A percentile compares a stretch with the other conserved stretches of the same genome.
Conservation (phyloP, 2,797 vertebrate genomes). For the Microhierax caerulescens region DNA sequence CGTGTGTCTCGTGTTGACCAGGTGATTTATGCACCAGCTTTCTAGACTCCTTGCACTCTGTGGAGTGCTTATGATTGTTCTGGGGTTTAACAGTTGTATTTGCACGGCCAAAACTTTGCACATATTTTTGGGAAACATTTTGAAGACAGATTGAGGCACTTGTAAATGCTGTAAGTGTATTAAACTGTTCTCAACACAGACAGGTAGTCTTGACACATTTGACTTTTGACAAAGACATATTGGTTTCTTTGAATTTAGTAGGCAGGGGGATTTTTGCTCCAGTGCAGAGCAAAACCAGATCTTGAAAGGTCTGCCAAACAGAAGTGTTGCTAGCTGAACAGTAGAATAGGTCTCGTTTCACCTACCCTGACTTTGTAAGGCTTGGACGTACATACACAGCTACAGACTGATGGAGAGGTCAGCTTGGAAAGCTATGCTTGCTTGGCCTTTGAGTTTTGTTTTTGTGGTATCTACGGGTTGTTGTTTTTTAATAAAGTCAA, state of each 20-base stretch:
- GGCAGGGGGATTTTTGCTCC: neutral
- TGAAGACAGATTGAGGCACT: neutral
- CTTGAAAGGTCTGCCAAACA: neutral
- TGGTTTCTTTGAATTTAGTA: neutral
- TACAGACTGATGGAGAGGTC: neutral
- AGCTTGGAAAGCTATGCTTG: neutral
- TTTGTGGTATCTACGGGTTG: neutral
- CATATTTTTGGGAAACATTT: neutral
- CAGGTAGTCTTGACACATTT: neutral
- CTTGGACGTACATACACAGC: neutral
- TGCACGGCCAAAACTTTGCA: neutral
- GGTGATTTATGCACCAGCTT: neutral
- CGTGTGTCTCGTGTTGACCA: neutral
- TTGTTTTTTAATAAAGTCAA: neutral
- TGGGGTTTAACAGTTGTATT: neutral
- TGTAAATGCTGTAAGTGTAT: neutral
- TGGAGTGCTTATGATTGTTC: neutral
- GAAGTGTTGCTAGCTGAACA: neutral
- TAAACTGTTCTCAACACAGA: neutral
- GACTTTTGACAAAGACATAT: neutral
- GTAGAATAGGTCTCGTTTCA: neutral
- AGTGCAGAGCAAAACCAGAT: neutral
- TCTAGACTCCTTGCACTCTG: neutral
- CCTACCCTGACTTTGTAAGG: neutral
- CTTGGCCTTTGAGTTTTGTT: neutral